These are phyloP conservation scores for Amblyteles armatorius DNA, from an alignment of 2,888 invertebrate genomes.

Conservation along the genomic window DNA sequence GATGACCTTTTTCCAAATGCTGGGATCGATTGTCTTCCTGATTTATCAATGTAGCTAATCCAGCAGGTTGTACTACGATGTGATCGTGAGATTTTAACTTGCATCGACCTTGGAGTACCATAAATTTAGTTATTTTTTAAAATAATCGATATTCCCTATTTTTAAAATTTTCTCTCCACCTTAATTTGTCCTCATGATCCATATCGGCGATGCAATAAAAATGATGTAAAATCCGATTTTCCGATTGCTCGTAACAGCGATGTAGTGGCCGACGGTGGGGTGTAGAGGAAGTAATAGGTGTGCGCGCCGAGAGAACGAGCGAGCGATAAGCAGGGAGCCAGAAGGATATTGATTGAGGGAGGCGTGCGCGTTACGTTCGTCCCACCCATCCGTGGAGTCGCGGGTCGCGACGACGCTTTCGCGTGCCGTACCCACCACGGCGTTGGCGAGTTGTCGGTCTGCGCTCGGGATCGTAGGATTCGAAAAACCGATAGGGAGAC, in stretches of 20 bases:
- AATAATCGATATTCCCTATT: neutral
- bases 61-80: neutral
- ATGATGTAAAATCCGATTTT: slow-evolving; percentile 22
- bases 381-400: slow-evolving; percentile 64
- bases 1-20: neutral
- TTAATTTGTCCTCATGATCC: neutral
- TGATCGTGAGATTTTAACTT: neutral
- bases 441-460: slow-evolving; percentile 75
- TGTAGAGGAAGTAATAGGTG: slow-evolving; percentile 41
- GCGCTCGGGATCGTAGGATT: slow-evolving; percentile 85
- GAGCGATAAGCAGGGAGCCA: slow-evolving; percentile 67
- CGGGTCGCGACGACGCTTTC: slow-evolving; percentile 53
- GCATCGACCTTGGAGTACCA: neutral
- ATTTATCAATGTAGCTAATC: neutral
- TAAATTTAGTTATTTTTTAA: no score
- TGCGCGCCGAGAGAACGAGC: slow-evolving; percentile 56
- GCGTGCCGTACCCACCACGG: slow-evolving; percentile 57
- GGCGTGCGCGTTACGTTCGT: slow-evolving; percentile 72
- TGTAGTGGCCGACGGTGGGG: neutral
- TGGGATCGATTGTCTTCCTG: neutral
- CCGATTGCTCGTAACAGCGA: neutral
- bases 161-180: neutral
- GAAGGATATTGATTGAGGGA: slow-evolving; percentile 79
- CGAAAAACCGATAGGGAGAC: neutral
- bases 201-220: neutral